Percentiles rank a stretch among this genome's conserved stretches.
These are phyloP conservation scores for Caloenas nicobarica DNA, from an alignment of 2,113 vertebrate genomes.

Conservation along the genomic window DNA sequence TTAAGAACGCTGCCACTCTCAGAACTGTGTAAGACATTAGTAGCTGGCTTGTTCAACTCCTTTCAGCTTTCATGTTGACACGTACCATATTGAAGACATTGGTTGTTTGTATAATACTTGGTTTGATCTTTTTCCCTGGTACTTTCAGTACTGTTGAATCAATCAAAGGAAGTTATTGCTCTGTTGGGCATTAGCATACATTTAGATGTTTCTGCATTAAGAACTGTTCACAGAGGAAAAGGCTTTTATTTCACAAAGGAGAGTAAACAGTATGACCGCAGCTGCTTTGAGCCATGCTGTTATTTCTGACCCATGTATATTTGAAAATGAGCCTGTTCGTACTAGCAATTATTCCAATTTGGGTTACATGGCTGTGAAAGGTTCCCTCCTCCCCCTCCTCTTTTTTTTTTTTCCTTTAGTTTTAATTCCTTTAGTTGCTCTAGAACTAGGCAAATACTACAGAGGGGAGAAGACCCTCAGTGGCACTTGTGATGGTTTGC, in stretches of 20 bases:
- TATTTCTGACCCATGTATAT: slow-evolving; percentile 47
- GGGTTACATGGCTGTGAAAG: not conserved
- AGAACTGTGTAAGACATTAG: slow-evolving; percentile 56
- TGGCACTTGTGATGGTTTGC: not conserved
- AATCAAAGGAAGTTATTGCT: slow-evolving; percentile 73
- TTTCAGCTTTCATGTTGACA: slow-evolving; percentile 61
- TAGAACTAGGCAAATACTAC: not conserved
- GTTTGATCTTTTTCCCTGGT: slow-evolving; percentile 66
- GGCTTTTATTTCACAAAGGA: slow-evolving; percentile 68
- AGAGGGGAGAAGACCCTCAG: not conserved
- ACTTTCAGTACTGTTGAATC: slow-evolving; percentile 68
- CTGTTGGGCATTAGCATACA: slow-evolving; percentile 66
- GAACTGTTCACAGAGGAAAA: slow-evolving; percentile 60
- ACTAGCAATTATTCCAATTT: slow-evolving; percentile 36
- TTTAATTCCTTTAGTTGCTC: not conserved
- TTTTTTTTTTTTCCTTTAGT: not conserved
- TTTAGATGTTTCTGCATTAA: slow-evolving; percentile 69
- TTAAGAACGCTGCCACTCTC: slow-evolving; percentile 19
- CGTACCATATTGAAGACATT: slow-evolving; percentile 17
- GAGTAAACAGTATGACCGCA: slow-evolving; percentile 63
- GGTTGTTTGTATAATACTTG: slow-evolving; percentile 57
- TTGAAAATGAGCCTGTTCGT: slow-evolving; percentile 61
- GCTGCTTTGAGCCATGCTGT: slow-evolving; percentile 62
- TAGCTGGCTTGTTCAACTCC: slow-evolving; percentile 52
- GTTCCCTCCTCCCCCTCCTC: not conserved